These are phyloP conservation scores for Vimba vimba DNA, from an alignment of 2,113 vertebrate species.

Conservation along the genomic window DNA sequence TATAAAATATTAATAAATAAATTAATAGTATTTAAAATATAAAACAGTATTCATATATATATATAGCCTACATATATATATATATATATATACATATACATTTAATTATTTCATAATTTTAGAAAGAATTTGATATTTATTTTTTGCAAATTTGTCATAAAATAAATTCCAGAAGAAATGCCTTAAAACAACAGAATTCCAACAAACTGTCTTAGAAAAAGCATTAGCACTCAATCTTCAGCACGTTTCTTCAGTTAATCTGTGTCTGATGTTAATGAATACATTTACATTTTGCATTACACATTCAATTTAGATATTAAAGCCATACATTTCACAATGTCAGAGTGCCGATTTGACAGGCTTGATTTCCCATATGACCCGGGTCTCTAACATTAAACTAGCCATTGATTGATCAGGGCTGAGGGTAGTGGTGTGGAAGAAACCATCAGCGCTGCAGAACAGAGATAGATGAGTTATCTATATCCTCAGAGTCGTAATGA, in stretches of 20 bases:
- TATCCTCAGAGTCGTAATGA: slow-evolving; percentile 26
- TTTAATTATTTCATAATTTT: too few species aligned
- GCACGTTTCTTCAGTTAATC: background rate
- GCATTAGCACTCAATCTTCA: background rate
- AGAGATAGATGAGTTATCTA: slow-evolving; percentile 51
- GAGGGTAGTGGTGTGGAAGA: slow-evolving; percentile 42
- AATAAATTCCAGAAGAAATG: background rate
- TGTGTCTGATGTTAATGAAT: background rate
- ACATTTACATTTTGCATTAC: slow-evolving; percentile 19
- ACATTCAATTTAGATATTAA: slow-evolving; percentile 35
- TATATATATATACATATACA: too few species aligned
- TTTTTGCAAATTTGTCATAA: background rate
- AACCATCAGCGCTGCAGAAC: background rate
- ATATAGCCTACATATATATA: too few species aligned
- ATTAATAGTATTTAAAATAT: too few species aligned
- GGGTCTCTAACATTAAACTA: slow-evolving; percentile 57
- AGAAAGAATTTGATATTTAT: too few species aligned
- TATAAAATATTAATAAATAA: too few species aligned
- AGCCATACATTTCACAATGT: slow-evolving; percentile 29
- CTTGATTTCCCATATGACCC: slow-evolving; percentile 46
- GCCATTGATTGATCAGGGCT: slow-evolving; percentile 55
- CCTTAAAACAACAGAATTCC: too few species aligned
- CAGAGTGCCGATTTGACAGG: slow-evolving; percentile 51
- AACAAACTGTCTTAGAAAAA: too few species aligned
- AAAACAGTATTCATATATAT: too few species aligned